These are phyloP conservation scores for Todiramphus saurophagus DNA, from an alignment of 2,113 vertebrate genomes.

Conservation along the genomic window DNA sequence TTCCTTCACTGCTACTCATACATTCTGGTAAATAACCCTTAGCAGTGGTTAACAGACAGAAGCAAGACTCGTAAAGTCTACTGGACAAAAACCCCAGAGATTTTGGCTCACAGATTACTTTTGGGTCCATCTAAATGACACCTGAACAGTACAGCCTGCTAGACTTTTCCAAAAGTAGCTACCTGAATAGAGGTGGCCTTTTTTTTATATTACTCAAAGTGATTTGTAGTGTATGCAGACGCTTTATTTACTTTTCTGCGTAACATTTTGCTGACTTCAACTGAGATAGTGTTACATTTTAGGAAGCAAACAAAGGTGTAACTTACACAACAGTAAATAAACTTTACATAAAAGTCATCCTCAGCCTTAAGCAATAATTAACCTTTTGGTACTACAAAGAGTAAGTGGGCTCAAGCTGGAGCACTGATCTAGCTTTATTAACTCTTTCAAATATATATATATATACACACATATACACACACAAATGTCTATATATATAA, in stretches of 20 bases:
- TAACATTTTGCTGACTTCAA: not conserved
- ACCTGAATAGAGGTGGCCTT: not conserved
- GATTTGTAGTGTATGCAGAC: not conserved
- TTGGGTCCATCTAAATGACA: not conserved
- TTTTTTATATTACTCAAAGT: not conserved
- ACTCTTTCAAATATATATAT: no score
- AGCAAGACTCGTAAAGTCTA: not conserved
- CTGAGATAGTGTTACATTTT: not conserved
- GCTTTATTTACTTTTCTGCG: not conserved
- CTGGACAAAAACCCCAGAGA: not conserved
- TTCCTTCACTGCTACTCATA: not conserved
- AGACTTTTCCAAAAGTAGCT: not conserved
- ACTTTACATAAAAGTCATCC: not conserved
- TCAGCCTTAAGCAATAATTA: not conserved
- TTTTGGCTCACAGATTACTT: not conserved
- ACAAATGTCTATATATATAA: no score
- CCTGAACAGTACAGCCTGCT: not conserved
- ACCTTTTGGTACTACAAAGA: not conserved
- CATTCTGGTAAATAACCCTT: not conserved
- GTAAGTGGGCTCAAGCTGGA: not conserved
- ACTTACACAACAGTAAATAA: not conserved
- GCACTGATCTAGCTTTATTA: not conserved
- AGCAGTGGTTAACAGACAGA: not conserved
- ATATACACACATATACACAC: no score
- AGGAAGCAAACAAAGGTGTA: not conserved